These are phyloP conservation scores for Paelopatides confundens DNA, from an alignment of 53 echinoderm and acorn worm species.

Conservation along the genomic window DNA sequence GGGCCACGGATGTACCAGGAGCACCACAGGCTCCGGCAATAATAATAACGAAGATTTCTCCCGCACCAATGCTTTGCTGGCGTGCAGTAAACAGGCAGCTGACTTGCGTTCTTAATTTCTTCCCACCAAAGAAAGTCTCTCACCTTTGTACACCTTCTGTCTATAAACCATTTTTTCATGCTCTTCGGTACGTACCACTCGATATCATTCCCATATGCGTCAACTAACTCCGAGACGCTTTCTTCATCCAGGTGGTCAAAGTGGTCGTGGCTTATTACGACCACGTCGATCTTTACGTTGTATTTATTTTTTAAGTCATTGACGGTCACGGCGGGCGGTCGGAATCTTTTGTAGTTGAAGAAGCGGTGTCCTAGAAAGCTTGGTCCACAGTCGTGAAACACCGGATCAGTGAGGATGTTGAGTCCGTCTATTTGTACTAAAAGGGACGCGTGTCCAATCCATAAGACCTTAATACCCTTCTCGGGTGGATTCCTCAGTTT, in stretches of 20 bases:
- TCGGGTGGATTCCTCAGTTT: constrained; percentile 72
- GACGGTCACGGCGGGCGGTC: constrained; percentile 75
- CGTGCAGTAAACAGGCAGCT: constrained; percentile 75
- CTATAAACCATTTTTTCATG: constrained; percentile 73
- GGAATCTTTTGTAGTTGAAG: constrained; percentile 73
- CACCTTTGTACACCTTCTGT: constrained; percentile 76
- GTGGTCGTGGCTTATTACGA: constrained; percentile 96
- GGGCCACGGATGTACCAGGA: constrained; percentile 90
- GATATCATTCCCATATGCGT: constrained; percentile 66
- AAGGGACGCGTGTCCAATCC: constrained; percentile 89
- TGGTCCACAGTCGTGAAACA: constrained; percentile 89
- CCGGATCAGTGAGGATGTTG: constrained; percentile 87
- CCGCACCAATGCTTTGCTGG: constrained; percentile 90
- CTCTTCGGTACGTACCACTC: constrained; percentile 92
- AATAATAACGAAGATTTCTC: no score
- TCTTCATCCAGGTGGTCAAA: constrained; percentile 82
- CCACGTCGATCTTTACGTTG: constrained; percentile 56
- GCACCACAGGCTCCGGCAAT: constrained; percentile 82
- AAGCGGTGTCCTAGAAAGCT: constrained; percentile 17
- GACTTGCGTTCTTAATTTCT: constrained; percentile 47
- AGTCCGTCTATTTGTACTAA: constrained; percentile 94
- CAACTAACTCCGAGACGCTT: constrained; percentile 66
- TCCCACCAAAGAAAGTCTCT: constrained; percentile 98
- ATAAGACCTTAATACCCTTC: constrained; percentile 78
- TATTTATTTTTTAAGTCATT: constrained; percentile 68